Percentiles rank a stretch among this genome's conserved stretches.
These are phyloP conservation scores for Merluccius polli DNA, from an alignment of 2,797 vertebrate species.

Conservation along the genomic window DNA sequence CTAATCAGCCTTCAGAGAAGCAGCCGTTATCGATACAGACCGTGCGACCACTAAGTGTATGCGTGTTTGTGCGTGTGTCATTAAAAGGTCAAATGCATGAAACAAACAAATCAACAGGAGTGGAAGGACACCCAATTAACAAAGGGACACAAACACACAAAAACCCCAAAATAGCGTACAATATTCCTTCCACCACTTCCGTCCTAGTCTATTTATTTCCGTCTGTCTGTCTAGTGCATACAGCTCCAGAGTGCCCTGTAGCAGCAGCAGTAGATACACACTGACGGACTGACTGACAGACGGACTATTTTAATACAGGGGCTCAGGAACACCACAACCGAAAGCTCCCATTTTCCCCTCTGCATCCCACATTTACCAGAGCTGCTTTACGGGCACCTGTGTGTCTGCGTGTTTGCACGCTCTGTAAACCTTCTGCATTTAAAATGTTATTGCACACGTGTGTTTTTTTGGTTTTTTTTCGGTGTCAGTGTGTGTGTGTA, in stretches of 20 bases:
- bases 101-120: too few relatives aligned
- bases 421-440: not conserved
- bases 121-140: too few relatives aligned
- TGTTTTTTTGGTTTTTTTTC: not conserved
- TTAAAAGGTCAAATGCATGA: too few relatives aligned
- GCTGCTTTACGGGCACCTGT: slow-evolving; percentile 16
- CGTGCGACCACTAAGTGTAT: not conserved
- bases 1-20: not conserved
- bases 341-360: slow-evolving; percentile 55
- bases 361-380: slow-evolving; percentile 44
- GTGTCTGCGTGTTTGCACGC: slow-evolving; percentile 21
- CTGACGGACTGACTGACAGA: not conserved
- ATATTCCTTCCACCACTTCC: not conserved
- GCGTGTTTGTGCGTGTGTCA: too few relatives aligned
- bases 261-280: too few relatives aligned
- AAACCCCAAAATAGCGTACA: not conserved
- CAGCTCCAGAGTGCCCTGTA: not conserved
- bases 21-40: not conserved
- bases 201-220: not conserved
- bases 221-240: not conserved
- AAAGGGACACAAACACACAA: too few relatives aligned
- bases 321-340: slow-evolving; percentile 39
- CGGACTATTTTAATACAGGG: not conserved
- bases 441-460: not conserved
- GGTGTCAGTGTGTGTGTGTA: not conserved